A percentile compares a stretch with the other conserved stretches of the same genome.
These are phyloP conservation scores for Sebastiscus tertius DNA, from an alignment of 2,797 vertebrate species.

Conservation along the genomic window DNA sequence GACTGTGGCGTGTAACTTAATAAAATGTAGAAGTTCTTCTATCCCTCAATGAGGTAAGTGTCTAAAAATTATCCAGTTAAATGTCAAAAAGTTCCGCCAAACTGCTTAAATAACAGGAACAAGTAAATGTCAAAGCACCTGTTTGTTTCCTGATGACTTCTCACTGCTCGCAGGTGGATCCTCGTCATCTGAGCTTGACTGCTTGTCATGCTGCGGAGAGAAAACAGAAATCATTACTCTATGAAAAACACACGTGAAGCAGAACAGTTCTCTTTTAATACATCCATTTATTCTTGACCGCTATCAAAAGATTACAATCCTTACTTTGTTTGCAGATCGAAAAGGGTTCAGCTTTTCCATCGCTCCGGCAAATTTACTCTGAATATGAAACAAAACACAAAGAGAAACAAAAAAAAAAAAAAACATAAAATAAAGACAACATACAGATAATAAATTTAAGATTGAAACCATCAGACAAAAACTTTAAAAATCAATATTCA, in stretches of 20 bases:
- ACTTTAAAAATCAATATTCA: background rate
- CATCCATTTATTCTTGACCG: background rate
- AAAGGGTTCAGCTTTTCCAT: slow-evolving; percentile 71
- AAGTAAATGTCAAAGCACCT: slow-evolving; percentile 48
- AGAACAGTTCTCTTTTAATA: too few relatives aligned
- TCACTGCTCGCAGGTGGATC: slow-evolving; percentile 30
- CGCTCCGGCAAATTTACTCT: slow-evolving; percentile 60
- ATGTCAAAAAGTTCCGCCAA: background rate
- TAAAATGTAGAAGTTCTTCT: background rate
- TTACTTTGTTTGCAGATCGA: slow-evolving; percentile 62
- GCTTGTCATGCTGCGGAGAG: slow-evolving; percentile 48
- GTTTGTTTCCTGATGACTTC: slow-evolving; percentile 50
- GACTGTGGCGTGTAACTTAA: background rate
- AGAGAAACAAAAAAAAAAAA: background rate
- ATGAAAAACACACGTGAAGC: background rate
- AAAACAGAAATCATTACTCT: background rate
- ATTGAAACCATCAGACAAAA: background rate
- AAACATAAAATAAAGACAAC: background rate
- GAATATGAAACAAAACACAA: background rate
- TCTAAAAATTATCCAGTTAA: background rate
- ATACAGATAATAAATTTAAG: background rate
- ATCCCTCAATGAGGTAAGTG: rapidly evolving
- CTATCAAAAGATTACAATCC: background rate
- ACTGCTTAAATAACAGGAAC: background rate
- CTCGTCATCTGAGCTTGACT: slow-evolving; percentile 35